These are phyloP conservation scores for Coranthus polyacanthus DNA, from an alignment of 2,797 vertebrate species.

Conservation along the genomic window DNA sequence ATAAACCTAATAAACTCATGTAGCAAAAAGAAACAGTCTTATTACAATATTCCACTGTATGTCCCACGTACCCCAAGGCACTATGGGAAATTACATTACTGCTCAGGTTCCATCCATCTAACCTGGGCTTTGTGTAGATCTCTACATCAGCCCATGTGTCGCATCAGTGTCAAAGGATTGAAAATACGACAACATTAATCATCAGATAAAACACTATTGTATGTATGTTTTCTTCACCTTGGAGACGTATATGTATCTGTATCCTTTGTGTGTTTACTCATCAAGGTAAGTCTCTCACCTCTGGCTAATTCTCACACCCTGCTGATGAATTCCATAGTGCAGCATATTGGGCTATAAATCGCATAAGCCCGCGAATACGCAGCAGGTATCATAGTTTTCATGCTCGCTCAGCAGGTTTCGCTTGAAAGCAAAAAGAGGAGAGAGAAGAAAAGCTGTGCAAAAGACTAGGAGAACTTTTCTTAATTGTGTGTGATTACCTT, in stretches of 20 bases:
- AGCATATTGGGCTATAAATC: slow-evolving; percentile 41
- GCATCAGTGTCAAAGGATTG: neutral
- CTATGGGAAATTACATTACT: slow-evolving; percentile 48
- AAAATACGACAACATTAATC: neutral
- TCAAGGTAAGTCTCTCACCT: slow-evolving; percentile 72
- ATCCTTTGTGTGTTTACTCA: slow-evolving; percentile 64
- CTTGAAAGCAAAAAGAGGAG: slow-evolving; percentile 20
- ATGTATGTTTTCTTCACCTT: slow-evolving; percentile 38
- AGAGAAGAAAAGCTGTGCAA: slow-evolving; percentile 2
- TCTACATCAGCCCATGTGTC: neutral
- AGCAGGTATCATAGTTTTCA: slow-evolving; percentile 24
- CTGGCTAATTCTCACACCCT: slow-evolving; percentile 75
- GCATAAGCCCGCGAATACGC: slow-evolving; percentile 61
- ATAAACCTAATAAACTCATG: too few relatives aligned
- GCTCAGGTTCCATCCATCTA: slow-evolving; percentile 25
- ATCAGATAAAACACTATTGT: neutral
- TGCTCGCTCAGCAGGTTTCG: slow-evolving; percentile 63
- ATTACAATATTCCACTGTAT: too few relatives aligned
- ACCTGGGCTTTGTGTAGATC: neutral
- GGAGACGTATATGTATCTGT: slow-evolving; percentile 34
- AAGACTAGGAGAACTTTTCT: neutral
- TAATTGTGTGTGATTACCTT: neutral
- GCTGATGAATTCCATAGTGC: slow-evolving; percentile 63
- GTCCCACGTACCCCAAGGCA: slow-evolving; percentile 30
- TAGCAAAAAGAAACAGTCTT: too few relatives aligned